phyloP scores from a whole-genome alignment of 2,888 invertebrate species.

The Melipona bicolor region DNA sequence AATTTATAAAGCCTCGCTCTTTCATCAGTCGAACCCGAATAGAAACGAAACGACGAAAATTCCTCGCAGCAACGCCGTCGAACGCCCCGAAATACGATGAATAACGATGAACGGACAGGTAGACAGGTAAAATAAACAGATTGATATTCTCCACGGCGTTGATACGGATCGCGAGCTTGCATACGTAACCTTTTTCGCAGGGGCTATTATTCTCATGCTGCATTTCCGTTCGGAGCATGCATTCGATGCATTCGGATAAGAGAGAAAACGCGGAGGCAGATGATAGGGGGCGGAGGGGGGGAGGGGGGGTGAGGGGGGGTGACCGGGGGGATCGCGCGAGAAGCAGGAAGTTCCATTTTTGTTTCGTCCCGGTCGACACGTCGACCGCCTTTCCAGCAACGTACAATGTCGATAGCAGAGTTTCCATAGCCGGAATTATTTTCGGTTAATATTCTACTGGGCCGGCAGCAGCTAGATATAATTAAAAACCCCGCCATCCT shows the following conservation, averaged over 20 bases:
- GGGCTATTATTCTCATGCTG: constrained; percentile 17
- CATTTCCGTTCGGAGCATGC: constrained; percentile 4
- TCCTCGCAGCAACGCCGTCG: not conserved
- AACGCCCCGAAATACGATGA: not conserved
- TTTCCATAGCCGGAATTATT: constrained; percentile 64
- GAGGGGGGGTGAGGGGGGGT: not conserved
- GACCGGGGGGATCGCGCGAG: not conserved
- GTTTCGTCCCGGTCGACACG: constrained; percentile 38
- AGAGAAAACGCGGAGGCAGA: not conserved
- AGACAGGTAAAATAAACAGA: not conserved
- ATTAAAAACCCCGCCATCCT: constrained; percentile 68
- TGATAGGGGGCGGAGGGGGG: too few relatives aligned
- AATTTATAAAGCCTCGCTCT: not conserved
- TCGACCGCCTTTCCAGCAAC: constrained; percentile 39
- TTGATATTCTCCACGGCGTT: not conserved
- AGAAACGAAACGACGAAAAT: not conserved
- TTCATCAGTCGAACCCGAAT: not conserved
- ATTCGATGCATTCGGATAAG: constrained; percentile 8
- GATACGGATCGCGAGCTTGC: not conserved
- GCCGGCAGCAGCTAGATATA: constrained; percentile 64
- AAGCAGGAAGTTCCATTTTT: constrained; percentile 57
- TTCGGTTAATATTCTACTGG: constrained; percentile 71
- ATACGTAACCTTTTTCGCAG: not conserved
- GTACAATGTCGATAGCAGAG: constrained; percentile 70
- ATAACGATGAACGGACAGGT: not conserved